Evolutionary conservation across 2,113 vertebrate genomes (phyloP).

Genomic region (Pongo pygmaeus): DNA sequence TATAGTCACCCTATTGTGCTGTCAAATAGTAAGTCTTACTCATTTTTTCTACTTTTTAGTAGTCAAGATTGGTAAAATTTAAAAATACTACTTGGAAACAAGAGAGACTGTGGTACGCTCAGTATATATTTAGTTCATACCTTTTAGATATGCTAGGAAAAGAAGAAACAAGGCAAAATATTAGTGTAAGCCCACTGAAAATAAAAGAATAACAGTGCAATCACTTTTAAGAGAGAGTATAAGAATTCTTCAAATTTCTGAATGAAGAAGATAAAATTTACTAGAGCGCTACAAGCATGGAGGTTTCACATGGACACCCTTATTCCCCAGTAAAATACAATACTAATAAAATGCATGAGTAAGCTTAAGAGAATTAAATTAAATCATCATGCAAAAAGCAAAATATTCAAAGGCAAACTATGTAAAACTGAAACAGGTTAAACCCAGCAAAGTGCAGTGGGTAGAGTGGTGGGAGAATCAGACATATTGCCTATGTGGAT

Average conservation of each 20-base stretch:
- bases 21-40: too few species aligned
- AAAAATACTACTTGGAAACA: not conserved
- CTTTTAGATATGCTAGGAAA: not conserved
- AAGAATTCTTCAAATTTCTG: not conserved
- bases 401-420: not conserved
- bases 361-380: not conserved
- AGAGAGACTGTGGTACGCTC: not conserved
- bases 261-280: not conserved
- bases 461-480: not conserved
- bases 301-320: not conserved
- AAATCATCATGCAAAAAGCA: not conserved
- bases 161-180: not conserved
- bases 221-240: not conserved
- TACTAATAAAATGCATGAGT: not conserved
- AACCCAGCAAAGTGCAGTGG: not conserved
- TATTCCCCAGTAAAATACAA: not conserved
- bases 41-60: too few species aligned
- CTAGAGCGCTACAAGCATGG: not conserved
- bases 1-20: too few species aligned
- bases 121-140: not conserved
- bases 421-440: not conserved
- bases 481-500: not conserved
- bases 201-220: not conserved
- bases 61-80: not conserved
- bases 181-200: not conserved